phyloP scores from a whole-genome alignment of 2,113 vertebrate genomes.

The Rhinichthys klamathensis region DNA sequence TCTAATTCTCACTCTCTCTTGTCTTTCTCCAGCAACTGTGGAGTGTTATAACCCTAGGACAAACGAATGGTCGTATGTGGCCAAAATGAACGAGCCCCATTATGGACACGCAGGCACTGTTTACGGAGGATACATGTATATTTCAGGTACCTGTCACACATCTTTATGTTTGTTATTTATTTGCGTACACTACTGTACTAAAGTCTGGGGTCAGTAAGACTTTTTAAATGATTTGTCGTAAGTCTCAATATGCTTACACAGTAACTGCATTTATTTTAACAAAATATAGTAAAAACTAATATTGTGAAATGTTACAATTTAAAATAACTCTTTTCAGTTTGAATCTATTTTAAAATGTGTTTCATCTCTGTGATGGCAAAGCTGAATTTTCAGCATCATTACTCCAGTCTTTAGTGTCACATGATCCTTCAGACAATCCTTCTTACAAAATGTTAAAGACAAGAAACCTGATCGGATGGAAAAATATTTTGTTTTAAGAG shows the following conservation, averaged over 20 bases:
- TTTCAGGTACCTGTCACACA: conserved; percentile 83
- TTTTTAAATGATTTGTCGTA: neutral
- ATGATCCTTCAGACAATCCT: neutral
- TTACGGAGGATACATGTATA: conserved; percentile 97
- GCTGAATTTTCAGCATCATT: neutral
- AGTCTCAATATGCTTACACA: neutral
- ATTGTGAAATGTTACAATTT: neutral
- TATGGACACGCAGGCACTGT: conserved; percentile 97
- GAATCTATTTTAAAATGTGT: neutral
- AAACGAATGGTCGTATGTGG: conserved; percentile 98
- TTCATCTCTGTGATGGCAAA: neutral
- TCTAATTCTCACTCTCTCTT: neutral
- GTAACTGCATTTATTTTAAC: neutral
- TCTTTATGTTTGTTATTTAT: neutral
- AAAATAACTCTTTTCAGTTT: neutral
- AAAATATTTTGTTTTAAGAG: neutral
- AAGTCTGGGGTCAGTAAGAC: neutral
- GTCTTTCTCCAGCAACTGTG: conserved; percentile 83
- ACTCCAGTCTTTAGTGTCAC: neutral
- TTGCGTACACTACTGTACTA: neutral
- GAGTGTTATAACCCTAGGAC: conserved; percentile 98
- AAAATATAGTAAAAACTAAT: neutral
- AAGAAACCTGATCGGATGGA: neutral
- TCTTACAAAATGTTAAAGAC: neutral
- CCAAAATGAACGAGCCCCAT: conserved; percentile 98